These are phyloP conservation scores for Grapholita molesta DNA, from an alignment of 1,140 invertebrate genomes.

Conservation along the genomic window DNA sequence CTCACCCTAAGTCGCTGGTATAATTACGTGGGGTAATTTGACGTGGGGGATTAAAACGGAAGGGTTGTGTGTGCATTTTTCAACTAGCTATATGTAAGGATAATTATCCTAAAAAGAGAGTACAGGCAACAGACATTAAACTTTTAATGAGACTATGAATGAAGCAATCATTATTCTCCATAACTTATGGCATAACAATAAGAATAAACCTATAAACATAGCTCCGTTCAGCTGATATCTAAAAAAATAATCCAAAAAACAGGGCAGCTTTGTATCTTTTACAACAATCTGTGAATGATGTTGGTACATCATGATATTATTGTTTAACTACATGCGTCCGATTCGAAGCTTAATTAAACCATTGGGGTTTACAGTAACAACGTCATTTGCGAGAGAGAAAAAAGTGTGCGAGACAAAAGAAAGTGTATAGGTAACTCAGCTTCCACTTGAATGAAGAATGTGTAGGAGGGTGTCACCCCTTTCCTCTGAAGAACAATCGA, in stretches of 20 bases:
- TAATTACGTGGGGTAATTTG: conserved; percentile 59
- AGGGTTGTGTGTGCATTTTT: conserved; percentile 38
- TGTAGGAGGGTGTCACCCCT: conserved; percentile 66
- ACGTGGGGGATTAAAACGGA: conserved; percentile 46
- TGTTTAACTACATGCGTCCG: background rate
- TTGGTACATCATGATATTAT: no score
- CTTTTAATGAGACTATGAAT: background rate
- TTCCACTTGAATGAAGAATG: conserved; percentile 64
- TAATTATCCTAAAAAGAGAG: background rate
- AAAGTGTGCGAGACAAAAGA: background rate
- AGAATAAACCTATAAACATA: background rate
- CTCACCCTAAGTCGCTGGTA: conserved; percentile 49
- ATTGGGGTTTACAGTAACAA: background rate
- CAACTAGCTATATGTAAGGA: background rate
- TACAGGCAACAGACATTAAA: background rate
- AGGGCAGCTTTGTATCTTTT: no score
- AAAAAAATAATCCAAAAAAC: background rate
- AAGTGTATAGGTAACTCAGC: conserved; percentile 44
- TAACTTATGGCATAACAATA: background rate
- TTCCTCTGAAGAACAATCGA: conserved; percentile 55
- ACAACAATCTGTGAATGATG: no score
- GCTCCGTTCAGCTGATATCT: background rate
- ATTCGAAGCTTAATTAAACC: background rate
- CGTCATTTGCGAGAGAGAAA: conserved; percentile 3
- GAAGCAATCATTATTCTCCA: background rate